These are phyloP conservation scores for Hephaestus fuliginosus DNA, from an alignment of 2,797 vertebrate genomes.

Conservation along the genomic window DNA sequence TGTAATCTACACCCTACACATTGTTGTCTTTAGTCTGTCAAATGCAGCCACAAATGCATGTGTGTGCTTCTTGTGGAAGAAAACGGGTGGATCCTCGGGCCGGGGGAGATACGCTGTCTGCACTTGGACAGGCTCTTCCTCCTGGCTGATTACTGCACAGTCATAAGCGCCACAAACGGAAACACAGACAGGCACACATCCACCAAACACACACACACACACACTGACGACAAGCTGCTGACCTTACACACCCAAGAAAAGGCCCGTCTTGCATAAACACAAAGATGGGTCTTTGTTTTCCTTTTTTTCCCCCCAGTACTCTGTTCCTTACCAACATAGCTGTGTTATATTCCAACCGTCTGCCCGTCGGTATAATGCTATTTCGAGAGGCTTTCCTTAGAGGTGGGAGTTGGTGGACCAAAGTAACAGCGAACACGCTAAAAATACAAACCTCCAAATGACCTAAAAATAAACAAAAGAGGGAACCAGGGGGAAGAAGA, in stretches of 20 bases:
- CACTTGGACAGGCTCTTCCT: constrained; percentile 77
- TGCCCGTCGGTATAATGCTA: constrained; percentile 63
- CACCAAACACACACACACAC: constrained; percentile 43
- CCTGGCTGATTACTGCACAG: constrained; percentile 75
- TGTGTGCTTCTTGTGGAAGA: constrained; percentile 52
- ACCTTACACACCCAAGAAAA: constrained; percentile 73
- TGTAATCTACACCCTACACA: constrained; percentile 52
- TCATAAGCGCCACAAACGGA: constrained; percentile 68
- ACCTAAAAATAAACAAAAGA: constrained; percentile 71
- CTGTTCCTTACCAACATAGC: constrained; percentile 45
- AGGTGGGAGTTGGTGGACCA: constrained; percentile 43
- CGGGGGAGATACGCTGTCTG: constrained; percentile 77
- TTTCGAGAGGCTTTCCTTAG: constrained; percentile 69
- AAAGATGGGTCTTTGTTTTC: constrained; percentile 76
- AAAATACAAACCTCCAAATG: constrained; percentile 66
- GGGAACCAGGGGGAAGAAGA: constrained; percentile 55
- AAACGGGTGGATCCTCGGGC: constrained; percentile 66
- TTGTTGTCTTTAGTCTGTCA: constrained; percentile 43
- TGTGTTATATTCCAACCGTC: constrained; percentile 59
- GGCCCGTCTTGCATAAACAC: constrained; percentile 73
- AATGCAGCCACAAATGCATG: constrained; percentile 12
- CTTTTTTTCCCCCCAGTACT: constrained; percentile 51
- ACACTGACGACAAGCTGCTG: constrained; percentile 61
- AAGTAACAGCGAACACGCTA: constrained; percentile 47
- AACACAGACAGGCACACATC: constrained; percentile 62